Base-by-base conservation (phyloP, 1,140 invertebrate species). In the Macrocentrus cingulum region DNA sequence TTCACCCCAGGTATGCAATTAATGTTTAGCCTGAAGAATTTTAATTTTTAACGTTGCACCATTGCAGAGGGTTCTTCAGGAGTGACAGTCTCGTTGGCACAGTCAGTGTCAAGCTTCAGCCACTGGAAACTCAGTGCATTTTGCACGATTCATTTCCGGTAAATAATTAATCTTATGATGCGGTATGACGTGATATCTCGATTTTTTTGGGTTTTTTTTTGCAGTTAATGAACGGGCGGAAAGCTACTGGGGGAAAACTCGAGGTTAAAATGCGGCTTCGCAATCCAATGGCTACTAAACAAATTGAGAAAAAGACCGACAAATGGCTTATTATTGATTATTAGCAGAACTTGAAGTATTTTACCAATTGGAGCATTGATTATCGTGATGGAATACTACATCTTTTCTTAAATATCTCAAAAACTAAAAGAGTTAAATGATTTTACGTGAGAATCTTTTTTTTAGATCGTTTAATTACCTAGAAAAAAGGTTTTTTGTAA, bases 91-190 rank as follows among this genome's bases (percentile, higher is more conserved):
- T 95, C n/a, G 76, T 97, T 54, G 95, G 94, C n/a, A 88, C 87
- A 8, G 89, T 85, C 1, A 85, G 82, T 61, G 85, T 96, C 0
- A 97, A 97, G 73, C 76, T 98, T 42, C 87, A 88, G 63, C 87
- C 87, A 13, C 78, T 98, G 41, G 93, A 97, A 82, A 90, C 87
- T 0, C 87, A 91, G 56, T 94, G 92, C 69, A 88, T 86, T 37
- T 74, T 97, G 51, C 94, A 97, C 75, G 93, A 97, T 60, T 89
- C 91, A 4, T 94, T 90, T 80, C 90, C 94, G 76, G 92, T 97
- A 81, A 11, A 13, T 15, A 44, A 56, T 18, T 32, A 2, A 42
- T 6, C 44, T n/a, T 50, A 41, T 32, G 13, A 19, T 37, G 32
- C n/a, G n/a, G n/a, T n/a, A n/a, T n/a, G n/a, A n/a, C n/a, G n/a